A percentile compares a stretch with the other conserved stretches of the same genome.
Evolutionary conservation across 2,797 vertebrate genomes (phyloP).

Genomic region (Rachycentron canadum): DNA sequence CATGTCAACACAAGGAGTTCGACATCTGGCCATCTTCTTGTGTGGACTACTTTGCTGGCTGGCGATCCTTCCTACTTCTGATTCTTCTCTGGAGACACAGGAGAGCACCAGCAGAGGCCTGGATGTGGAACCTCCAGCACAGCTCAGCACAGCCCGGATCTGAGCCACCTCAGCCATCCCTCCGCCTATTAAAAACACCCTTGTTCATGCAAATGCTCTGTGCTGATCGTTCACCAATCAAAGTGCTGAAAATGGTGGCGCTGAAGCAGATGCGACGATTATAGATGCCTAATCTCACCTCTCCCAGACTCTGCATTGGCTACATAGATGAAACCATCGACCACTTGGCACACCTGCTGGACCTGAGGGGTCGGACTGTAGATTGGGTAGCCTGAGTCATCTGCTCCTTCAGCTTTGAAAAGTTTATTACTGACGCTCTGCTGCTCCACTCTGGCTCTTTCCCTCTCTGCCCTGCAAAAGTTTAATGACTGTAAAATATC

Average conservation of each 20-base stretch:
- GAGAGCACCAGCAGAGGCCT: slow-evolving; percentile 93
- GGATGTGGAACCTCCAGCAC: slow-evolving; percentile 78
- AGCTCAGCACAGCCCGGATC: slow-evolving; percentile 89
- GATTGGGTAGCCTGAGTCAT: slow-evolving; percentile 75
- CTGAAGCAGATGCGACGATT: background rate
- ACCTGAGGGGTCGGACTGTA: slow-evolving; percentile 90
- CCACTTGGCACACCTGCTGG: slow-evolving; percentile 90
- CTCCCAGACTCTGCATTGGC: slow-evolving; percentile 90
- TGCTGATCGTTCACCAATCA: slow-evolving; percentile 6
- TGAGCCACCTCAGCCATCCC: slow-evolving; percentile 87
- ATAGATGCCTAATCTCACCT: slow-evolving; percentile 78
- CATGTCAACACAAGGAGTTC: slow-evolving; percentile 90
- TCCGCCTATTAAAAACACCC: slow-evolving; percentile 69
- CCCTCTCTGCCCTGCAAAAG: slow-evolving; percentile 89
- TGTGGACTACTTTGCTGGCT: background rate
- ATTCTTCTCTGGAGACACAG: slow-evolving; percentile 85
- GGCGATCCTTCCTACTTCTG: background rate
- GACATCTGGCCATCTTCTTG: slow-evolving; percentile 54
- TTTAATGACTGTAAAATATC: background rate
- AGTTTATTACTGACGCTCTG: slow-evolving; percentile 89
- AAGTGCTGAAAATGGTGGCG: background rate
- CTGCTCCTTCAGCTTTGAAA: slow-evolving; percentile 83
- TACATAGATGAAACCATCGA: slow-evolving; percentile 96
- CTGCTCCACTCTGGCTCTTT: slow-evolving; percentile 88
- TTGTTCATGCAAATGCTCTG: slow-evolving; percentile 1